Percentiles rank a stretch among this genome's conserved stretches.
phyloP scores from a whole-genome alignment of 2,888 invertebrate species.

The Xestia c-nigrum region DNA sequence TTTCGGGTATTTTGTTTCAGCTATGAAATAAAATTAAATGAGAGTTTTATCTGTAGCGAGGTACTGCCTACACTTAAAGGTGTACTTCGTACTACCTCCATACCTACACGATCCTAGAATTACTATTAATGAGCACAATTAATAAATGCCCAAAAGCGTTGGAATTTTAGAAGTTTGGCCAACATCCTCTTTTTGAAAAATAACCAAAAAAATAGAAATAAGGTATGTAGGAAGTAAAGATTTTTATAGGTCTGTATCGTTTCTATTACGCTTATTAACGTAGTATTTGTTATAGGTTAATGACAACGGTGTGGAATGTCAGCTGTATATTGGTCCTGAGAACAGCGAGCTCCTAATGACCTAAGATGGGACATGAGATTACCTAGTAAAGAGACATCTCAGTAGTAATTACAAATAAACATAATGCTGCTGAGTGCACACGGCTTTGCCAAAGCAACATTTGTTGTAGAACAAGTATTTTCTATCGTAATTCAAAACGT shows the following conservation, averaged over 20 bases:
- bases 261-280: too few species aligned
- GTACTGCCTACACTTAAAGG: background rate
- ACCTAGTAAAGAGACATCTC: background rate
- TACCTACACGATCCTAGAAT: background rate
- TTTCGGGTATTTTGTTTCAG: background rate
- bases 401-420: conserved; percentile 31
- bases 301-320: background rate
- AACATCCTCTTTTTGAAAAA: too few species aligned
- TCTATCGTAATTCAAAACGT: background rate
- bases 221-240: too few species aligned
- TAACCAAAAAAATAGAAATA: too few species aligned
- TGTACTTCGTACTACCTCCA: too few species aligned
- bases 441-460: background rate
- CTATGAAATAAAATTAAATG: too few species aligned
- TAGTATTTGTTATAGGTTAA: background rate
- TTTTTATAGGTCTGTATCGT: too few species aligned
- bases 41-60: background rate
- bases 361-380: conserved; percentile 5
- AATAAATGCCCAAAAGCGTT: too few species aligned
- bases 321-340: background rate
- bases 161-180: too few species aligned
- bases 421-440: background rate
- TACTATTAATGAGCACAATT: conserved; percentile 9
- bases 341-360: background rate
- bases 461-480: background rate